Percentiles rank a stretch among this genome's conserved stretches.
Evolutionary conservation across 2,113 vertebrate species (phyloP).

Genomic region (Chrysochloris asiatica): DNA sequence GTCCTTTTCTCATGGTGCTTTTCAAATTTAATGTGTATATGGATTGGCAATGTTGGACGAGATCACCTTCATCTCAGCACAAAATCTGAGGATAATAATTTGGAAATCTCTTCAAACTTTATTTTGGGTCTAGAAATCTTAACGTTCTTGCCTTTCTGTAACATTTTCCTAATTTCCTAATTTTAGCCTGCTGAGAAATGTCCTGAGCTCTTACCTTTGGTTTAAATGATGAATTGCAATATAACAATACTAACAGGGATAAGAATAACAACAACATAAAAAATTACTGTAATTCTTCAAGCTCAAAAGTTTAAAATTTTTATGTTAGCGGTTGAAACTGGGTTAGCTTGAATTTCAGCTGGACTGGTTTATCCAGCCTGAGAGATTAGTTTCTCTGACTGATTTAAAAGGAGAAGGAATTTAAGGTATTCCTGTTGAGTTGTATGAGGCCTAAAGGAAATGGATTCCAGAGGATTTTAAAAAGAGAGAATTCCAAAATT

Average conservation of each 20-base stretch:
- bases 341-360: constrained; percentile 35
- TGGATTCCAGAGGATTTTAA: not conserved
- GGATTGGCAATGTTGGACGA: not conserved
- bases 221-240: constrained; percentile 37
- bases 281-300: not conserved
- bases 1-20: not conserved
- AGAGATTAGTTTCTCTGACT: constrained; percentile 39
- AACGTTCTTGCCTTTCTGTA: not conserved
- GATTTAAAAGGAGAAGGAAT: constrained; percentile 29
- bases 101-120: constrained; percentile 52
- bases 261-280: not conserved
- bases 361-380: constrained; percentile 48
- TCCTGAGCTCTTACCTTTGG: constrained; percentile 18
- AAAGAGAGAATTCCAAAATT: not conserved
- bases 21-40: not conserved
- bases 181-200: constrained; percentile 32
- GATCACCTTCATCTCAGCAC: not conserved
- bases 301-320: constrained; percentile 31
- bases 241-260: not conserved
- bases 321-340: constrained; percentile 52
- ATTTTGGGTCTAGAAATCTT: constrained; percentile 34
- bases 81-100: not conserved
- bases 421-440: constrained; percentile 39
- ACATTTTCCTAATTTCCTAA: constrained; percentile 34
- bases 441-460: constrained; percentile 21